Evolutionary conservation across 2,113 vertebrate genomes (phyloP).

Genomic region (Oxygymnocypris stewartii): DNA sequence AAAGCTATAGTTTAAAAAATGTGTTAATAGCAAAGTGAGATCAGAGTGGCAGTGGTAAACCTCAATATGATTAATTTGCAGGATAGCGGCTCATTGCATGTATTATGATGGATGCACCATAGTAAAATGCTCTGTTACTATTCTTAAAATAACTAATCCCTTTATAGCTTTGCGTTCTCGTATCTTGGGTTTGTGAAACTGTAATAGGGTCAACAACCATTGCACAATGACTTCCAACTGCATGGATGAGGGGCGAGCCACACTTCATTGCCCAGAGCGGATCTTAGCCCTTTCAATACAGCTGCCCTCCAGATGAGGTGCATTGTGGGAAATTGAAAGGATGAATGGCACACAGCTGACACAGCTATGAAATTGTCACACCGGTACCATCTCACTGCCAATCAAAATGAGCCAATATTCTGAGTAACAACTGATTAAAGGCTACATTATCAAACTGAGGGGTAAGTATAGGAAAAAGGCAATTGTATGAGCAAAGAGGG

Average conservation of each 20-base stretch:
- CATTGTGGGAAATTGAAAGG: constrained; percentile 46
- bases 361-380: constrained; percentile 34
- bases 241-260: background rate
- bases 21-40: constrained; percentile 43
- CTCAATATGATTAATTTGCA: constrained; percentile 25
- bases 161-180: constrained; percentile 11
- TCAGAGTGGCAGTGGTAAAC: constrained; percentile 34
- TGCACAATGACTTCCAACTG: constrained; percentile 28
- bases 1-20: constrained; percentile 20
- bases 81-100: background rate
- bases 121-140: constrained; percentile 39
- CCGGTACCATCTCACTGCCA: constrained; percentile 20
- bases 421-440: constrained; percentile 39
- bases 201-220: background rate
- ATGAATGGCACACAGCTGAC: constrained; percentile 34
- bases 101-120: background rate
- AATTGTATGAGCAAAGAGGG: background rate
- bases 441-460: constrained; percentile 26
- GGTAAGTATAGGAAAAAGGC: background rate
- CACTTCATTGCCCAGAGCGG: constrained; percentile 34
- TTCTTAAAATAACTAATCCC: constrained; percentile 48
- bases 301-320: constrained; percentile 44
- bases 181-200: constrained; percentile 39
- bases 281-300: constrained; percentile 52
- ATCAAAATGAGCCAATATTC: constrained; percentile 25